phyloP scores from a whole-genome alignment of 2,888 invertebrate genomes.

The Morinoia aosen region DNA sequence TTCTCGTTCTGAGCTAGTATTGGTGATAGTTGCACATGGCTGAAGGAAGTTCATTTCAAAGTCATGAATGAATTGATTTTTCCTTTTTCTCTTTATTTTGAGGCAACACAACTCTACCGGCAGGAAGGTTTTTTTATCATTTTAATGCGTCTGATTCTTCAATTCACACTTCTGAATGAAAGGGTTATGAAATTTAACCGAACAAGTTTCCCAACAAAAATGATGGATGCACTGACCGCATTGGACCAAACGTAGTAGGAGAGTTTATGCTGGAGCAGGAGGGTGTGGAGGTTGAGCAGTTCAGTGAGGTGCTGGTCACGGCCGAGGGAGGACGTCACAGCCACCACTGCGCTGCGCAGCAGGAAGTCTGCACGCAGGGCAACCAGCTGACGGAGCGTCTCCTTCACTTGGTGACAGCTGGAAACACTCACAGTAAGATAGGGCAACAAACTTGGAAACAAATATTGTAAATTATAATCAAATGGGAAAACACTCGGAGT shows the following conservation, averaged over 20 bases:
- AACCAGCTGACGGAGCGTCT: background rate
- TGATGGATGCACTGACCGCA: background rate
- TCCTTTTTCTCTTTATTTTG: no score
- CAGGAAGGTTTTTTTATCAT: no score
- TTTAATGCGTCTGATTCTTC: no score
- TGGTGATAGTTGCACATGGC: no score
- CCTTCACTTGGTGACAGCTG: constrained; percentile 29
- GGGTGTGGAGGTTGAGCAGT: constrained; percentile 47
- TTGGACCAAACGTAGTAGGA: constrained; percentile 32
- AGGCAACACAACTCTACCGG: no score
- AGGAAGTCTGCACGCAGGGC: background rate
- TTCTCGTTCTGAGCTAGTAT: no score
- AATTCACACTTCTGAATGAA: no score
- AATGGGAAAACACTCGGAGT: background rate
- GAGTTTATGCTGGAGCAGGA: constrained; percentile 44
- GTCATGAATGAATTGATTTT: no score
- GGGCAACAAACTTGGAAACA: background rate
- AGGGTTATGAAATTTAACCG: no score
- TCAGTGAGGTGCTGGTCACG: constrained; percentile 20
- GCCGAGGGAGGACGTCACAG: background rate
- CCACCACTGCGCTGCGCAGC: constrained; percentile 26
- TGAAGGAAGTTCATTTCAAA: no score
- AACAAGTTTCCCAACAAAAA: background rate
- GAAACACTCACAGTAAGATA: background rate
- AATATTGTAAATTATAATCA: no score